Percentiles rank a stretch among this genome's conserved stretches.
phyloP scores from a whole-genome alignment of 2,888 invertebrate genomes.

The Eugnorisma glareosa region DNA sequence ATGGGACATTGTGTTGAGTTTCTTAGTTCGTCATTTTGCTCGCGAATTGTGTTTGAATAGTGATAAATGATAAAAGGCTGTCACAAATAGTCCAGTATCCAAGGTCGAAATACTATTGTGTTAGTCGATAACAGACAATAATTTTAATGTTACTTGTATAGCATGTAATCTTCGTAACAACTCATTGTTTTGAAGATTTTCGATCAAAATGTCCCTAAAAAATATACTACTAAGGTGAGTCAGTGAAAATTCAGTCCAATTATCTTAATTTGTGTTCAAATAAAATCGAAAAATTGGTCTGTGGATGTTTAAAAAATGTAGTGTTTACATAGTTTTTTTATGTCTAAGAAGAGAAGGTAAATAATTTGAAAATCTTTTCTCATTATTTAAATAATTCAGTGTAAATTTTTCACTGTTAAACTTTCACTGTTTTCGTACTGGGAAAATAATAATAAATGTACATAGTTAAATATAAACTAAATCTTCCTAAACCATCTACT shows the following conservation, averaged over 20 bases:
- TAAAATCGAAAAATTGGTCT: not conserved
- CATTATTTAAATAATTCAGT: not conserved
- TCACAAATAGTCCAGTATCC: slow-evolving; percentile 29
- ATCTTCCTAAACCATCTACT: not conserved
- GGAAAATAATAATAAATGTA: not conserved
- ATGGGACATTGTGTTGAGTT: not conserved
- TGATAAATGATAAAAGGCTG: slow-evolving; percentile 53
- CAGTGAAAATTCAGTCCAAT: slow-evolving; percentile 3
- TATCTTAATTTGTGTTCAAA: not conserved
- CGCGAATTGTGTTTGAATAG: slow-evolving; percentile 18
- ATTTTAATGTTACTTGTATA: slow-evolving; percentile 29
- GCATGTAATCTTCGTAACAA: slow-evolving; percentile 37
- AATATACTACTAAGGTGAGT: slow-evolving; percentile 69
- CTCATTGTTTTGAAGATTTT: slow-evolving; percentile 33
- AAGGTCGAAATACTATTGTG: slow-evolving; percentile 46
- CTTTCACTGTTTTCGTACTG: not conserved
- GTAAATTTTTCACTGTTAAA: not conserved
- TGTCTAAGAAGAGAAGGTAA: not conserved
- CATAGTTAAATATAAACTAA: not conserved
- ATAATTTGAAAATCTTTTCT: not conserved
- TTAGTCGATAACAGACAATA: slow-evolving; percentile 26
- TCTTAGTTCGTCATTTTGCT: not conserved
- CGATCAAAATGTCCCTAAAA: slow-evolving; percentile 71
- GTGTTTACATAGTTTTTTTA: not conserved
- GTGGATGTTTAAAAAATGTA: not conserved